A percentile compares a stretch with the other conserved stretches of the same genome.
phyloP scores from a whole-genome alignment of 37 sponge, comb jelly and placozoan species.

The Lycopodina hypogea region DNA sequence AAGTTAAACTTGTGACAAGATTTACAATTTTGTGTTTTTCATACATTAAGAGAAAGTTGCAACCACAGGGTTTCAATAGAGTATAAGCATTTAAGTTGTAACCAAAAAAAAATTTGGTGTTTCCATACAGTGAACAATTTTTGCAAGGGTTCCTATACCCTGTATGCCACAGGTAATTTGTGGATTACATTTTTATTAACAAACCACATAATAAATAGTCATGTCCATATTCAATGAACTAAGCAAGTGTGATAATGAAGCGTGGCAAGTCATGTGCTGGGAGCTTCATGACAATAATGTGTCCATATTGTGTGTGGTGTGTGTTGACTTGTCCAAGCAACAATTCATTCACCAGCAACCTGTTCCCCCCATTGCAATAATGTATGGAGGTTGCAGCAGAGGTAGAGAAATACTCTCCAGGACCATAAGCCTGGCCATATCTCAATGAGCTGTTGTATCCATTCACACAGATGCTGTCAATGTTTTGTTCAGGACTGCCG shows the following conservation, averaged over 20 bases:
- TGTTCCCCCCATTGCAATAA: constrained; percentile 67
- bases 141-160: too few relatives aligned
- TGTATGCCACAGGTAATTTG: too few relatives aligned
- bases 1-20: too few relatives aligned
- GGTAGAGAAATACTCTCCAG: constrained; percentile 81
- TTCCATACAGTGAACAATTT: too few relatives aligned
- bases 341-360: constrained; percentile 78
- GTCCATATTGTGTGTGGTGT: constrained; percentile 71
- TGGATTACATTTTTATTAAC: too few relatives aligned
- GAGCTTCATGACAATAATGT: constrained; percentile 78
- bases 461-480: constrained; percentile 67
- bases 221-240: neutral
- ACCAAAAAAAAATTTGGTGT: too few relatives aligned
- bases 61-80: too few relatives aligned
- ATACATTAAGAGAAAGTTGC: too few relatives aligned
- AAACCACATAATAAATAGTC: too few relatives aligned
- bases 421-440: constrained; percentile 71
- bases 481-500: constrained; percentile 65
- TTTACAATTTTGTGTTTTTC: too few relatives aligned
- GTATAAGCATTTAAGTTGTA: too few relatives aligned
- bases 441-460: constrained; percentile 58
- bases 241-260: constrained; percentile 57
- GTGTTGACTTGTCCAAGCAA: constrained; percentile 53
- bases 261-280: constrained; percentile 81
- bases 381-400: constrained; percentile 46